Conservation (phyloP, 2,888 invertebrate species). For the Caenorhabditis sp. region DNA sequence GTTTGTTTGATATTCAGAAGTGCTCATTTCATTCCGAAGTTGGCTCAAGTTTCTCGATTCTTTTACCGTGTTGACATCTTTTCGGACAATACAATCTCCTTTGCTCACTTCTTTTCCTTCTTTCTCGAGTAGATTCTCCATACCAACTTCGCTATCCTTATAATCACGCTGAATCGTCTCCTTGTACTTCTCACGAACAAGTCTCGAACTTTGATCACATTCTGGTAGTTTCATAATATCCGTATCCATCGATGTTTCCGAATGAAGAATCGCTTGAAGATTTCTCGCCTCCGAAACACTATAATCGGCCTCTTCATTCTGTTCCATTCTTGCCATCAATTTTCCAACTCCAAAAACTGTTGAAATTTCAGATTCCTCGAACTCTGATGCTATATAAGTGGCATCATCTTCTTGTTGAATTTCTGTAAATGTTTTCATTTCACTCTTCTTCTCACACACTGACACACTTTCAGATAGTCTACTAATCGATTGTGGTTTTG, state of each 20-base stretch:
- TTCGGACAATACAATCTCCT: background rate
- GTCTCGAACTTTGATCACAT: conserved; percentile 39
- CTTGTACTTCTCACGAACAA: conserved; percentile 19
- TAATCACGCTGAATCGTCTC: conserved; percentile 24
- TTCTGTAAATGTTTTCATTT: conserved; percentile 19
- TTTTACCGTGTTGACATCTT: conserved; percentile 14
- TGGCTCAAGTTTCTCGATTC: conserved; percentile 19
- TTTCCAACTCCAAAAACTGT: conserved; percentile 32
- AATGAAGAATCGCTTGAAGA: conserved; percentile 26
- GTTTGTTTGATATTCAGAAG: conserved; percentile 36
- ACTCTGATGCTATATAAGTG: conserved; percentile 41
- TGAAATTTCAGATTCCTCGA: conserved; percentile 35
- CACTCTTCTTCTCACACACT: conserved; percentile 34
- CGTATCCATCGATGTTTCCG: conserved; percentile 36
- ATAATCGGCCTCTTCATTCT: conserved; percentile 38
- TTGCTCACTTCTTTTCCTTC: conserved; percentile 13
- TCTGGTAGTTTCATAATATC: conserved; percentile 41
- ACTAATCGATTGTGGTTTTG: conserved; percentile 20
- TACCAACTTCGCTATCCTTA: conserved; percentile 6
- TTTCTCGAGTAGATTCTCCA: conserved; percentile 16
- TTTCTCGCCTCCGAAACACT: conserved; percentile 35
- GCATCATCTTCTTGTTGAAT: conserved; percentile 33
- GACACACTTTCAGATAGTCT: conserved; percentile 23
- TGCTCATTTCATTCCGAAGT: conserved; percentile 27
- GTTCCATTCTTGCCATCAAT: conserved; percentile 19